Conservation (phyloP, 2,888 invertebrate genomes). For the Drosophila ochracea region DNA sequence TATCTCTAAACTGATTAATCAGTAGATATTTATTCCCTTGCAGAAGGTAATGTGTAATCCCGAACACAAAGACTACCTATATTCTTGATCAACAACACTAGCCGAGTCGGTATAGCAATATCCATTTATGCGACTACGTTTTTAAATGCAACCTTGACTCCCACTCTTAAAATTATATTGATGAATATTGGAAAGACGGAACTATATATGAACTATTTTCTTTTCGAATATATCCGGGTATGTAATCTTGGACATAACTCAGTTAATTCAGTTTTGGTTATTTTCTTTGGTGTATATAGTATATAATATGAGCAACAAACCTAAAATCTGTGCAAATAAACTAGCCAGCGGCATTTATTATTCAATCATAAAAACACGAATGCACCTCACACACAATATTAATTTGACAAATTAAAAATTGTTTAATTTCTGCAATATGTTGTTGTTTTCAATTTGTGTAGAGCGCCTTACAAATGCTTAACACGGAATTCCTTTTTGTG, state of each 20-base stretch:
- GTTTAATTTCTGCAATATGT: slow-evolving; percentile 9
- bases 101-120: not conserved
- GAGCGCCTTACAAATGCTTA: slow-evolving; percentile 52
- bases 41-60: not conserved
- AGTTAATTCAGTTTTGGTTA: not conserved
- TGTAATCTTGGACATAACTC: too few relatives aligned
- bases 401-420: not conserved
- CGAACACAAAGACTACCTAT: not conserved
- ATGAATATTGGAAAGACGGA: not conserved
- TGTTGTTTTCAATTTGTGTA: slow-evolving; percentile 7
- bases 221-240: not conserved
- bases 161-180: not conserved
- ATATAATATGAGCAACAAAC: not conserved
- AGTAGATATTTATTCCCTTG: not conserved
- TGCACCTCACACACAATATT: not conserved
- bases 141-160: not conserved
- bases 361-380: not conserved
- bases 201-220: not conserved
- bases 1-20: not conserved
- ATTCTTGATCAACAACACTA: not conserved
- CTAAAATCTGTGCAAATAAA: not conserved
- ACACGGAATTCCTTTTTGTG: slow-evolving; percentile 72
- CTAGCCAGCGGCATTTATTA: not conserved
- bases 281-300: too few relatives aligned
- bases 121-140: not conserved